Evolutionary conservation across 2,888 invertebrate species (phyloP).

Genomic region (Bombyx huttoni): DNA sequence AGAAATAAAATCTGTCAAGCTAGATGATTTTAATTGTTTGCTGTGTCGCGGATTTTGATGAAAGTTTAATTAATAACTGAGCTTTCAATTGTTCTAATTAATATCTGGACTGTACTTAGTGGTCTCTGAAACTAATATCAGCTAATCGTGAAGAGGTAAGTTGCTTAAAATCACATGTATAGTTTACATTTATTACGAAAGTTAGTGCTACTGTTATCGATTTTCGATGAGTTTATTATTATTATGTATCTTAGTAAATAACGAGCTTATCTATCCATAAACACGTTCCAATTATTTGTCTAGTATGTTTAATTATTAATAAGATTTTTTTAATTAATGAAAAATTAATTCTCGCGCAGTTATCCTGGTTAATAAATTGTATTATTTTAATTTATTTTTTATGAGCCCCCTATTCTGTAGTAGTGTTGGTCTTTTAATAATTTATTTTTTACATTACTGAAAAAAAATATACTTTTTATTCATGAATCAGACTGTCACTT

Average conservation of each 20-base stretch:
- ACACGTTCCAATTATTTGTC: not conserved
- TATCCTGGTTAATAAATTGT: no score
- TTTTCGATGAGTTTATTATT: slow-evolving; percentile 16
- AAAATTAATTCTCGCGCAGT: no score
- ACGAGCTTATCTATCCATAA: not conserved
- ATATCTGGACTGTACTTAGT: slow-evolving; percentile 5
- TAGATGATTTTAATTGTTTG: slow-evolving; percentile 21
- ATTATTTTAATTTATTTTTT: no score
- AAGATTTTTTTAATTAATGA: no score
- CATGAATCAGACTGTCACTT: no score
- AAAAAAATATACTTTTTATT: no score
- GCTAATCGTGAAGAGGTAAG: slow-evolving; percentile 29
- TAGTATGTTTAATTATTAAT: no score
- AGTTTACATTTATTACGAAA: slow-evolving; percentile 14
- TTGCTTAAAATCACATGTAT: slow-evolving; percentile 10
- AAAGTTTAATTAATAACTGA: slow-evolving; percentile 6
- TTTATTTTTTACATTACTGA: no score
- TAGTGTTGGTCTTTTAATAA: no score
- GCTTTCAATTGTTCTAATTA: no score
- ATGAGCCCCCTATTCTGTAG: no score
- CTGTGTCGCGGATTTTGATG: slow-evolving; percentile 25
- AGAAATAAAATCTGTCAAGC: slow-evolving; percentile 12
- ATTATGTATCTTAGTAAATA: slow-evolving; percentile 5
- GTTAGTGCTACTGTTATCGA: slow-evolving; percentile 27
- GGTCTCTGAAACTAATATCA: slow-evolving; percentile 12